phyloP scores from a whole-genome alignment of 2,113 vertebrate genomes.

The Chloebia gouldiae region DNA sequence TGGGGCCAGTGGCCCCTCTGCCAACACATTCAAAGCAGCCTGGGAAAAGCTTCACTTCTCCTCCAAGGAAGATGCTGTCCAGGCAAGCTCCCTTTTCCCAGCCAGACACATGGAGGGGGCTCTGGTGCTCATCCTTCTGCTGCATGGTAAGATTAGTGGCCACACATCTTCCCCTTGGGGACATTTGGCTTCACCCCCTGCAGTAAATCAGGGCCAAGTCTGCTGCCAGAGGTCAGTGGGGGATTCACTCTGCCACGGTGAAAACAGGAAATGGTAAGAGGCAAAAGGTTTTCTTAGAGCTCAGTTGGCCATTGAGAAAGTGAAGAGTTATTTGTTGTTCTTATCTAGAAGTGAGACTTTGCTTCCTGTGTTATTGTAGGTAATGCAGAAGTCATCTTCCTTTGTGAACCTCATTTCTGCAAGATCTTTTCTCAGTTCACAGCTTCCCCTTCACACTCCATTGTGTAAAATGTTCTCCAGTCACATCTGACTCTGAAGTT shows the following conservation, averaged over 20 bases:
- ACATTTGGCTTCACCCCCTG: neutral
- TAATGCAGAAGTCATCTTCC: neutral
- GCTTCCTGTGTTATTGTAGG: neutral
- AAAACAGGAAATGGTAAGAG: neutral
- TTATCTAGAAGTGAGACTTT: neutral
- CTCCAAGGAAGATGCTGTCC: neutral
- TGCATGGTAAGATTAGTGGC: neutral
- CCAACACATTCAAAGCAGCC: neutral
- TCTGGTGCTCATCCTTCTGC: neutral
- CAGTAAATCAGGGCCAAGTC: neutral
- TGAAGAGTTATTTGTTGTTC: neutral
- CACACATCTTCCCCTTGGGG: neutral
- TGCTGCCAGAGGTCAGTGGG: neutral
- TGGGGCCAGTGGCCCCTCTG: neutral
- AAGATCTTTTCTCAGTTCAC: neutral
- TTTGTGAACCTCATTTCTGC: neutral
- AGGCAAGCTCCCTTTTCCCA: neutral
- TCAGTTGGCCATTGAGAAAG: neutral
- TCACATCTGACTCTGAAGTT: neutral
- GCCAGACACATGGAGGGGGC: fast-evolving
- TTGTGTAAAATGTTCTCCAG: neutral
- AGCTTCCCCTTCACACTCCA: neutral
- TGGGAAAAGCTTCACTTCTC: neutral
- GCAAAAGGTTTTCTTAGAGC: neutral
- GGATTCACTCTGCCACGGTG: neutral